Conservation (phyloP, 2,888 invertebrate genomes). For the Sipunculus nudus region DNA sequence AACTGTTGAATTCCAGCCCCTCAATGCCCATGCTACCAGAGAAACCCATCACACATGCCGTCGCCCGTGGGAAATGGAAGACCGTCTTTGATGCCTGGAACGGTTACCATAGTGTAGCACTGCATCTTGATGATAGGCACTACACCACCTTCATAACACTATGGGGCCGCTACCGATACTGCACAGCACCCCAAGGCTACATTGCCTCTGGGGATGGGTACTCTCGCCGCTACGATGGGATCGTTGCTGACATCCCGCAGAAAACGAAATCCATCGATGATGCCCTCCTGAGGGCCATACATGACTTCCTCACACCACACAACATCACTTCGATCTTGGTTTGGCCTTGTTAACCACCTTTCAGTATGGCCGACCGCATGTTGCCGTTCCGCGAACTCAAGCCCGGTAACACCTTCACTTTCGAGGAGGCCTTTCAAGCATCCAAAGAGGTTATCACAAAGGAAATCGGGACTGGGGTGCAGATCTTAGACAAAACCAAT, state of each 20-base stretch:
- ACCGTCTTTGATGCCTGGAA: constrained; percentile 38
- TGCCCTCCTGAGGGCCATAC: constrained; percentile 35
- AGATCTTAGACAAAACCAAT: constrained; percentile 36
- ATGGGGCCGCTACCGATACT: constrained; percentile 38
- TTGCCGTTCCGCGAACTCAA: background rate
- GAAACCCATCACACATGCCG: constrained; percentile 42
- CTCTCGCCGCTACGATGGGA: constrained; percentile 39
- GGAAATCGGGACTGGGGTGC: constrained; percentile 28
- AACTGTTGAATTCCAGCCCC: constrained; percentile 45
- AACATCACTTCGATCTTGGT: background rate
- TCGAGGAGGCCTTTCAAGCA: constrained; percentile 21
- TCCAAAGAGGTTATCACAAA: constrained; percentile 11
- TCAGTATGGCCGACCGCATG: background rate
- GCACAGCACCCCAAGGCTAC: constrained; percentile 25
- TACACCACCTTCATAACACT: constrained; percentile 37
- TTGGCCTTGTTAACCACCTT: background rate
- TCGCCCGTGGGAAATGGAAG: constrained; percentile 38
- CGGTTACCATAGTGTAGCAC: constrained; percentile 20
- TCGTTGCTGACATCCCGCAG: constrained; percentile 40
- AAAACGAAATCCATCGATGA: constrained; percentile 46
- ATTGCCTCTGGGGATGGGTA: constrained; percentile 41
- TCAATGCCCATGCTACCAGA: constrained; percentile 38
- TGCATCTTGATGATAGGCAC: constrained; percentile 13
- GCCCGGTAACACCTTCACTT: constrained; percentile 5
- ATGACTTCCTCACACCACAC: background rate